These are phyloP conservation scores for Caenorhabditis briggsae DNA, from an alignment of 1,140 invertebrate genomes.

Conservation along the genomic window DNA sequence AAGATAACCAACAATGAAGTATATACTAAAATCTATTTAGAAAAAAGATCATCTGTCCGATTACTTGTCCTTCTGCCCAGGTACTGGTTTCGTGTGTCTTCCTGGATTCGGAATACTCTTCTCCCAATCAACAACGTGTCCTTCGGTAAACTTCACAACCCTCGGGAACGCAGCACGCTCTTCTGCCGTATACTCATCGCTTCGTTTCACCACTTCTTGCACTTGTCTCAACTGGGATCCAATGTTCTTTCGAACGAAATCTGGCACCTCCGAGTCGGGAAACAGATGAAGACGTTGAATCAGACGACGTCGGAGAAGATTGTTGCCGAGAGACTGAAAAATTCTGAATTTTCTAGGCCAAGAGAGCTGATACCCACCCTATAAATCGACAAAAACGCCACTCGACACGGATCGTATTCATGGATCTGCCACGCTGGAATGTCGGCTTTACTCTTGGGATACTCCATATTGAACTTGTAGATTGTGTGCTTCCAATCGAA, in stretches of 20 bases:
- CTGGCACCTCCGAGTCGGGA: conserved; percentile 74
- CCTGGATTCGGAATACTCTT: conserved; percentile 63
- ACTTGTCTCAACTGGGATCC: conserved; percentile 75
- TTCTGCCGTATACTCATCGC: conserved; percentile 75
- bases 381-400: conserved; percentile 70
- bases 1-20: not conserved
- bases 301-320: conserved; percentile 65
- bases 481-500: conserved; percentile 77
- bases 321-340: conserved; percentile 69
- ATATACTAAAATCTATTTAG: not conserved
- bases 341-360: not conserved
- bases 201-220: conserved; percentile 73
- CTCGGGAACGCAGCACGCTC: conserved; percentile 72
- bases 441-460: conserved; percentile 71
- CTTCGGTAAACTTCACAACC: conserved; percentile 61
- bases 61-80: conserved; percentile 36
- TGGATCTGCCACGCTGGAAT: conserved; percentile 76
- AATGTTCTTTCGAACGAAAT: conserved; percentile 72
- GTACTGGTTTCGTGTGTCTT: conserved; percentile 44
- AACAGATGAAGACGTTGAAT: conserved; percentile 77
- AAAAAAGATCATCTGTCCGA: not conserved
- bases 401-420: conserved; percentile 75
- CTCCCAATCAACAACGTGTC: conserved; percentile 73
- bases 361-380: conserved; percentile 50
- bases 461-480: conserved; percentile 73